A percentile compares a stretch with the other conserved stretches of the same genome.
Conservation (phyloP, 2,797 vertebrate genomes). For the Falco rusticolus region DNA sequence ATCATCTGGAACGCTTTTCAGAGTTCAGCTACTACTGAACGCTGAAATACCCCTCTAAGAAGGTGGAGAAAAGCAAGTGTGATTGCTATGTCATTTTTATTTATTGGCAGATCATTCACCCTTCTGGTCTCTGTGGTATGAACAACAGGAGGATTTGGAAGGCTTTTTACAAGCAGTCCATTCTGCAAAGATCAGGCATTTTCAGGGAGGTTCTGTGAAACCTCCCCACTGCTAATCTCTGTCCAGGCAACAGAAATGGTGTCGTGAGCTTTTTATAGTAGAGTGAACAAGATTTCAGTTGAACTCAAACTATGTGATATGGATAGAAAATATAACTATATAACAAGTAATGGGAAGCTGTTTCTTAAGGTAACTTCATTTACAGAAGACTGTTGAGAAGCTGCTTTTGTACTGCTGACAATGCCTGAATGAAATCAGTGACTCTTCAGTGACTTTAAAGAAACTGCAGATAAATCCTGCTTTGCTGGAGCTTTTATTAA, state of each 20-base stretch:
- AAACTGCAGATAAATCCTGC: neutral
- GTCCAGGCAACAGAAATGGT: neutral
- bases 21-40: neutral
- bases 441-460: conserved; percentile 3
- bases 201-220: neutral
- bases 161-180: neutral
- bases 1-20: neutral
- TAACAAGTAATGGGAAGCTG: neutral
- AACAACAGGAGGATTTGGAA: neutral
- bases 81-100: neutral
- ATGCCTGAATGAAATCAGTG: neutral
- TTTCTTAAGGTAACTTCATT: conserved; percentile 27
- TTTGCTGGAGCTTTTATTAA: neutral
- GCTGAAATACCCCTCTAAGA: neutral
- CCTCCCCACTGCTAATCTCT: neutral
- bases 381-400: neutral
- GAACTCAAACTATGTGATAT: neutral
- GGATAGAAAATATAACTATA: neutral
- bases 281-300: neutral
- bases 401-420: conserved; percentile 48
- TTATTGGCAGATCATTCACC: neutral
- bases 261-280: neutral
- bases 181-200: neutral
- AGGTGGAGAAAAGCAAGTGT: neutral
- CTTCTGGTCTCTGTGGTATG: neutral